Percentiles rank a stretch among this genome's conserved stretches.
Evolutionary conservation across 2,888 invertebrate species (phyloP).

Genomic region (Microctonus hyperodae): DNA sequence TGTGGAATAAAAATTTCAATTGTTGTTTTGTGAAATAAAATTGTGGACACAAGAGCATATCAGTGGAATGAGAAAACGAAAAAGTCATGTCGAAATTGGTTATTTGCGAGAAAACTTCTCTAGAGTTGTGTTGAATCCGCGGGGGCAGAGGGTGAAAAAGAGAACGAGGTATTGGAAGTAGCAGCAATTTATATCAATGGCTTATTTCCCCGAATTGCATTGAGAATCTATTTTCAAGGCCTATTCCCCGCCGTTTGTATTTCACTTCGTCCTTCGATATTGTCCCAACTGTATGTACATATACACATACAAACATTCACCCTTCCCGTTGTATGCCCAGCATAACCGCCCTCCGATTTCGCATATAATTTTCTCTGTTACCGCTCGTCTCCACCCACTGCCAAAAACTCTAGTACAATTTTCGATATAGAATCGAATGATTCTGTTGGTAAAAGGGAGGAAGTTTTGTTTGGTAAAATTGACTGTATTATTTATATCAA

Average conservation of each 20-base stretch:
- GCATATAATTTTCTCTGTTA: conserved; percentile 17
- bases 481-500: not conserved
- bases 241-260: conserved; percentile 52
- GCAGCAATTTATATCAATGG: conserved; percentile 53
- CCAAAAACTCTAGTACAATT: not conserved
- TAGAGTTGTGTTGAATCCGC: conserved; percentile 13
- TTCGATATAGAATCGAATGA: not conserved
- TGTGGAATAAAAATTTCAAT: conserved; percentile 11
- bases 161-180: conserved; percentile 2
- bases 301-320: conserved; percentile 1
- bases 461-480: not conserved
- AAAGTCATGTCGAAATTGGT: conserved; percentile 29
- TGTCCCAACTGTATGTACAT: conserved; percentile 15
- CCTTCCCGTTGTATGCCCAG: not conserved
- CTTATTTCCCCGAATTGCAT: conserved; percentile 44
- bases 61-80: conserved; percentile 1
- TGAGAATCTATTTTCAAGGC: conserved; percentile 53
- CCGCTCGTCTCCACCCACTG: not conserved
- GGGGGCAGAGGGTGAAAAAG: not conserved
- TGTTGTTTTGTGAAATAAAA: conserved; percentile 9
- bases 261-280: conserved; percentile 17
- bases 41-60: not conserved
- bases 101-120: conserved; percentile 40
- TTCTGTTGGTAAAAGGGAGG: not conserved
- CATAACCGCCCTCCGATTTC: conserved; percentile 13